These are phyloP conservation scores for Drosophila pruinosa DNA, from an alignment of 1,140 invertebrate species.

Conservation along the genomic window DNA sequence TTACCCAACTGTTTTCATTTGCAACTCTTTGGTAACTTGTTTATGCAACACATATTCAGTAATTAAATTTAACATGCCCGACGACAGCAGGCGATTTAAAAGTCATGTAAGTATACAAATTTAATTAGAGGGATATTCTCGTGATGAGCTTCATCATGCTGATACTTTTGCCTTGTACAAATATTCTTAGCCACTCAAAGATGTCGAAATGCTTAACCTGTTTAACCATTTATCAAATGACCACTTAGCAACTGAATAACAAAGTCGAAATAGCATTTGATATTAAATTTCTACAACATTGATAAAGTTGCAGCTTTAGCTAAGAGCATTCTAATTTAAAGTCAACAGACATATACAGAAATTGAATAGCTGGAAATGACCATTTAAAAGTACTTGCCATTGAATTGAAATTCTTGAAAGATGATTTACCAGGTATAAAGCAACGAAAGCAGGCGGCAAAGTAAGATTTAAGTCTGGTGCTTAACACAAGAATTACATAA, in stretches of 20 bases:
- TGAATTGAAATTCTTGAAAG: neutral
- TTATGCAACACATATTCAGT: constrained; percentile 40
- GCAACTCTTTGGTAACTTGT: constrained; percentile 54
- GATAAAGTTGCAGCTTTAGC: neutral
- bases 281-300: neutral
- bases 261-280: neutral
- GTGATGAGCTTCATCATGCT: neutral
- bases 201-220: neutral
- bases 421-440: too few species aligned
- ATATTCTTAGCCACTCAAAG: neutral
- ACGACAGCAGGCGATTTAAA: constrained; percentile 40
- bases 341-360: neutral
- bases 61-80: constrained; percentile 52
- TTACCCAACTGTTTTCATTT: constrained; percentile 44
- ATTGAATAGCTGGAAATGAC: neutral
- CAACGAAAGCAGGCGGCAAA: neutral
- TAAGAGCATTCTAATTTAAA: too few species aligned
- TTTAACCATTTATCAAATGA: neutral
- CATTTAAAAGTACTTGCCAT: neutral
- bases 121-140: constrained; percentile 32
- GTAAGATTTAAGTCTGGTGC: too few species aligned
- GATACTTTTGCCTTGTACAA: neutral
- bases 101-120: constrained; percentile 28
- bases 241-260: neutral
- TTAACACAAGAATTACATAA: neutral